phyloP scores from a whole-genome alignment of 2,797 vertebrate species.

The Vireo griseus region DNA sequence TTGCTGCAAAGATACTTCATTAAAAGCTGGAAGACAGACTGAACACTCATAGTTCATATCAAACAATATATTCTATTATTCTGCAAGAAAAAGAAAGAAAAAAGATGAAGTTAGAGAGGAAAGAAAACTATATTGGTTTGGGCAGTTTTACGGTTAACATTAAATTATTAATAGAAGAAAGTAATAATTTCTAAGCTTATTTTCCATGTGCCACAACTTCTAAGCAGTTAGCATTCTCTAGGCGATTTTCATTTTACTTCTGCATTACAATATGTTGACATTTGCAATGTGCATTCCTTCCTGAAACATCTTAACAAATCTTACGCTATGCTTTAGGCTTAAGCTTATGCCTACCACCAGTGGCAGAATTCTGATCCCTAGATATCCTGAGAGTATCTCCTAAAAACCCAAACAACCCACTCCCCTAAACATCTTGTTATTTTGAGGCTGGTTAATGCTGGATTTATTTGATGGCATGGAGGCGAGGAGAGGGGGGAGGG shows the following conservation, averaged over 20 bases:
- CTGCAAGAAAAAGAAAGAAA: background rate
- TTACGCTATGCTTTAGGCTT: background rate
- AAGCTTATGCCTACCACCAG: background rate
- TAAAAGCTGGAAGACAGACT: background rate
- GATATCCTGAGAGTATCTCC: background rate
- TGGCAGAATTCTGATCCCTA: background rate
- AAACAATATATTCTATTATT: background rate
- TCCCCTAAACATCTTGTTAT: background rate
- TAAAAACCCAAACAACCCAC: background rate
- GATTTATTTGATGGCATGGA: background rate
- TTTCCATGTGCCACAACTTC: background rate
- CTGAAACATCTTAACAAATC: background rate
- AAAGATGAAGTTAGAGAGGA: background rate
- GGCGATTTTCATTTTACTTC: background rate
- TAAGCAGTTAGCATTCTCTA: background rate
- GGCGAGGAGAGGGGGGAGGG: fast-evolving
- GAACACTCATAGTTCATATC: background rate
- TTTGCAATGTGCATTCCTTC: background rate
- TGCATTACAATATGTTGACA: background rate
- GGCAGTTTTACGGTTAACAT: background rate
- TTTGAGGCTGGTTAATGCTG: background rate
- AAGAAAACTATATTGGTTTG: background rate
- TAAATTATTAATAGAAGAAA: background rate
- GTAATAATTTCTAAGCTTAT: background rate
- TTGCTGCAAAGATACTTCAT: background rate